Evolutionary conservation across 2,888 invertebrate species (phyloP).

Genomic region (Cerastis leucographa): DNA sequence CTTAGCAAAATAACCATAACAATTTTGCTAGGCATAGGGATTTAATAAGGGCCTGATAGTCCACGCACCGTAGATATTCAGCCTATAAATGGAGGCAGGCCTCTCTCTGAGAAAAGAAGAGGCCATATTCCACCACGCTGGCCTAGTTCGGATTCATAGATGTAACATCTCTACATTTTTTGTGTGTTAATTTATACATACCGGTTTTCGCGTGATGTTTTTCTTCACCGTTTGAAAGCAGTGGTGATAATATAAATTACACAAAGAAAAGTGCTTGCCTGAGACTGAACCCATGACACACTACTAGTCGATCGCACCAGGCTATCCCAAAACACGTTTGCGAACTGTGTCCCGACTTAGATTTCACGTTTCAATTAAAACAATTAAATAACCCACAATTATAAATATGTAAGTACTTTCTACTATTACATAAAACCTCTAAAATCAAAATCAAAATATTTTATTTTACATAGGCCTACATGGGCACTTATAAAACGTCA

Average conservation of each 20-base stretch:
- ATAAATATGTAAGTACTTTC: not conserved
- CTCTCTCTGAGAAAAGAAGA: not conserved
- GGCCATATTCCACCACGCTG: not conserved
- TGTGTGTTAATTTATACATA: not conserved
- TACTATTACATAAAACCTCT: not conserved
- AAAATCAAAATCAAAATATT: too few relatives aligned
- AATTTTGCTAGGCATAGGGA: not conserved
- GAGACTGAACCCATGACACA: not conserved
- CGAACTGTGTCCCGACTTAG: too few relatives aligned
- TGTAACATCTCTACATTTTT: not conserved
- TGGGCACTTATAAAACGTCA: too few relatives aligned
- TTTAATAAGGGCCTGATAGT: not conserved
- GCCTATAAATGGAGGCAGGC: not conserved
- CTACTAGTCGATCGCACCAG: too few relatives aligned
- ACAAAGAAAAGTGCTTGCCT: not conserved
- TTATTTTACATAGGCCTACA: too few relatives aligned
- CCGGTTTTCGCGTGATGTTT: not conserved
- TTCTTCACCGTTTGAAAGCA: not conserved
- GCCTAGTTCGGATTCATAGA: not conserved
- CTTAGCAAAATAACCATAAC: not conserved
- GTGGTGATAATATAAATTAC: not conserved
- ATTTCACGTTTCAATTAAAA: too few relatives aligned
- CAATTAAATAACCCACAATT: too few relatives aligned
- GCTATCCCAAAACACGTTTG: too few relatives aligned
- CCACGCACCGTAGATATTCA: not conserved